Evolutionary conservation across 2,888 invertebrate genomes (phyloP), one percentile per base, ranked within the genome.

Genomic region (Athalia rosae): DNA sequence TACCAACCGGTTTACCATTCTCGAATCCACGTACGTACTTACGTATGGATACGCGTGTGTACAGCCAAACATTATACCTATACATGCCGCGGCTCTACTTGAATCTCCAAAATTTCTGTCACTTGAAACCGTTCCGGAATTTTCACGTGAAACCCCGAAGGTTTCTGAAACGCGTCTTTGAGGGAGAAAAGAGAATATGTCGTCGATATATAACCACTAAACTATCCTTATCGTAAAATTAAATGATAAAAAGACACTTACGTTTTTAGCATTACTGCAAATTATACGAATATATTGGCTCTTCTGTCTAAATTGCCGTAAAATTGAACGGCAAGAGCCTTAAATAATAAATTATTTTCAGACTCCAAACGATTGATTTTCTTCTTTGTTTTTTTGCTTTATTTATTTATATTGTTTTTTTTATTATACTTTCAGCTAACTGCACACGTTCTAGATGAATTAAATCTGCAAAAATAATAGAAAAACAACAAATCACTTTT

Each of bases 291-390:
- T 62, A 3, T n/a, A n/a, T 50, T 5, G 48, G 47, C 71, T 71
- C 71, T 71, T 13, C 71, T 13, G 58, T 11, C 58, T 43, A 56
- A 71, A 58, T n/a, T 45, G 58, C 58, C 71, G 71, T 71, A 56
- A 71, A 50, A 45, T 58, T 58, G 28, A 71, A 71, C 71, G 58
- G 71, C 45, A 58, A 58, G 71, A 71, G 71, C 71, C 71, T 71
- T 71, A 28, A 28, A 28, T 28, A 28, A 28, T 28, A 28, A 28
- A 28, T 28, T 28, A 28, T 28, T 2, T 28, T 28, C 28, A 28
- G 28, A 28, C 28, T 28, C 28, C 28, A 28, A 28, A 28, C 28
- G 28, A 28, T 28, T 28, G 28, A 28, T 13, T 64, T 64, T 58
- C 11, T n/a, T n/a, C n/a, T n/a, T n/a, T n/a, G n/a, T n/a, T n/a